Conservation (phyloP, 1,140 invertebrate species). For the Drosophila rhopaloa region DNA sequence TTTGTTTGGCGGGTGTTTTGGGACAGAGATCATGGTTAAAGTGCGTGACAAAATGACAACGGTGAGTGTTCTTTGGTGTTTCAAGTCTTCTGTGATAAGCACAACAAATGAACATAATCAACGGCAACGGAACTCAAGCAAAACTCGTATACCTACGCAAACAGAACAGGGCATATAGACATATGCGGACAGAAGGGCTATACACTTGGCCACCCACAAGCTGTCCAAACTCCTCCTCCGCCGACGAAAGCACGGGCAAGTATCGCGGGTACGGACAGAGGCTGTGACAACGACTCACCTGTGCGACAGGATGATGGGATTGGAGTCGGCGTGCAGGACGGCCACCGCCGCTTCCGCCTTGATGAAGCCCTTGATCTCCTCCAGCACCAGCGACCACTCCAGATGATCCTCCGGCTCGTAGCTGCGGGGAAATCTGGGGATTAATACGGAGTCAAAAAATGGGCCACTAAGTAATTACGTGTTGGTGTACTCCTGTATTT, state of each 20-base stretch:
- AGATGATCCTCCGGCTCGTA: constrained; percentile 98
- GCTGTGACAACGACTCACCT: constrained; percentile 86
- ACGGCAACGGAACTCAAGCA: constrained; percentile 71
- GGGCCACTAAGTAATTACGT: constrained; percentile 85
- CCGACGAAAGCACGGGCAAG: constrained; percentile 84
- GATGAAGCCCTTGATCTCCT: constrained; percentile 97
- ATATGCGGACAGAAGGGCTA: constrained; percentile 36
- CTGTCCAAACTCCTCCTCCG: constrained; percentile 82
- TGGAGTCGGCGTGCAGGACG: constrained; percentile 94
- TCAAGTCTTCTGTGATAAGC: constrained; percentile 85
- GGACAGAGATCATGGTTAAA: constrained; percentile 59
- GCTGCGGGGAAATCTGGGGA: constrained; percentile 48
- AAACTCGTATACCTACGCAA: constrained; percentile 79
- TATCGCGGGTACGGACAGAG: constrained; percentile 39
- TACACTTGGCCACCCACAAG: constrained; percentile 64
- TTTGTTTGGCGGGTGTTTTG: constrained; percentile 26
- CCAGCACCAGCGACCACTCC: constrained; percentile 97
- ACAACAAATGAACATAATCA: constrained; percentile 71
- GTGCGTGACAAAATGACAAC: constrained; percentile 74
- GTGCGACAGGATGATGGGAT: constrained; percentile 92
- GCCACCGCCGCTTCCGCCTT: constrained; percentile 95
- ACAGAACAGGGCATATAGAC: constrained; percentile 52
- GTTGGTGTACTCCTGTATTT: constrained; percentile 96
- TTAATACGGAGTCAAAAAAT: constrained; percentile 27
- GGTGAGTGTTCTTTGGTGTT: constrained; percentile 82